Percentiles rank a stretch among this genome's conserved stretches.
Evolutionary conservation across 2,888 invertebrate species (phyloP).

Genomic region (Scaptomyza caliginosa): DNA sequence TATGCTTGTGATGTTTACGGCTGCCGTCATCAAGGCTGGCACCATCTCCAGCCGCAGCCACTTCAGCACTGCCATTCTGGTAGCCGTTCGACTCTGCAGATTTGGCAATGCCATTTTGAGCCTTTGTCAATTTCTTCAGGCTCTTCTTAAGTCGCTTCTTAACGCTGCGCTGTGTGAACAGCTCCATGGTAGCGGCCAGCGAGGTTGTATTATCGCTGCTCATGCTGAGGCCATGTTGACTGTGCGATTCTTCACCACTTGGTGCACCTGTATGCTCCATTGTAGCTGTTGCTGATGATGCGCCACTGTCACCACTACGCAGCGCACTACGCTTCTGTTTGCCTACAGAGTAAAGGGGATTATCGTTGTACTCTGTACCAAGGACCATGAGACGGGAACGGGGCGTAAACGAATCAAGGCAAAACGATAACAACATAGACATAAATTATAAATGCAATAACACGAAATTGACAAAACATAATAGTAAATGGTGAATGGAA

Average conservation of each 20-base stretch:
- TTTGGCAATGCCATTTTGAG: slow-evolving; percentile 57
- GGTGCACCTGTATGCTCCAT: slow-evolving; percentile 45
- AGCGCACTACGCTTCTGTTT: slow-evolving; percentile 77
- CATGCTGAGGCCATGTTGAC: slow-evolving; percentile 60
- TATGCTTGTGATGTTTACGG: slow-evolving; percentile 90
- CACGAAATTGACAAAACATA: slow-evolving; percentile 25
- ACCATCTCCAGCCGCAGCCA: slow-evolving; percentile 24
- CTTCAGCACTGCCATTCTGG: slow-evolving; percentile 23
- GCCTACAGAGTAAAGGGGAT: slow-evolving; percentile 83
- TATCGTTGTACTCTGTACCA: slow-evolving; percentile 83
- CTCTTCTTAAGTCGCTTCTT: slow-evolving; percentile 82
- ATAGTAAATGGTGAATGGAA: slow-evolving; percentile 16
- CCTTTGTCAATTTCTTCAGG: slow-evolving; percentile 74
- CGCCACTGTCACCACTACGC: slow-evolving; percentile 47
- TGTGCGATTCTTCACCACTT: slow-evolving; percentile 60
- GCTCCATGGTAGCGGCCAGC: slow-evolving; percentile 74
- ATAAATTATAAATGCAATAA: slow-evolving; percentile 63
- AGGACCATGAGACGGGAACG: slow-evolving; percentile 29
- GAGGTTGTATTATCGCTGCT: slow-evolving; percentile 70
- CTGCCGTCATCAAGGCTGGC: slow-evolving; percentile 56
- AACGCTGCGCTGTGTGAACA: slow-evolving; percentile 81
- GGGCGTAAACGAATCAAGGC: slow-evolving; percentile 35
- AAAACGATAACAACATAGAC: slow-evolving; percentile 51
- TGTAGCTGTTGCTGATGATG: slow-evolving; percentile 8
- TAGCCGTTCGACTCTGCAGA: slow-evolving; percentile 30